Evolutionary conservation across 2,888 invertebrate genomes (phyloP), one percentile per base, ranked within the genome.

Genomic region (Zele albiditarsus): DNA sequence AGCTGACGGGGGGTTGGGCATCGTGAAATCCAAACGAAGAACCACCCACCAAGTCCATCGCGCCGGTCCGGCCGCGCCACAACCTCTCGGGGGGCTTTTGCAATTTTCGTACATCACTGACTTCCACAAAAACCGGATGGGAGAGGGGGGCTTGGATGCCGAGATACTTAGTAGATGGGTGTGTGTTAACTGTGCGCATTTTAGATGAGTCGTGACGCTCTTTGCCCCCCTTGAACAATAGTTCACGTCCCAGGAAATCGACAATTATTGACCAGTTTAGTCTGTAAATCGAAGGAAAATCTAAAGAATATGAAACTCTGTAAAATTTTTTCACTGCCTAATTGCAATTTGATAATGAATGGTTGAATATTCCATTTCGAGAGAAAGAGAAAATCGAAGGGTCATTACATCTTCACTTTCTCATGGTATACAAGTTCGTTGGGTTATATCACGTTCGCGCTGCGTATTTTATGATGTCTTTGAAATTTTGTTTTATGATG

Each of bases 21-120:
- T 85, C 83, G 83, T 33, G 84, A 84, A 73, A 85, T 86, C 84
- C 83, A 82, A 87, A 89, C 79, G 90, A 28, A 49, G 90, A 82
- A 89, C 91, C 91, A 91, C 89, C 89, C 89, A 88, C 88, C 80
- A 83, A 84, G 88, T 89, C 88, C 86, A 89, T 86, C 88, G 88
- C 88, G 88, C 88, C 88, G 88, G 89, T 88, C 89, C 85, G 86
- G 85, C 85, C 87, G 84, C 84, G 86, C 87, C 84, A 84, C 82
- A 80, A 77, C 79, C 71, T 49, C 66, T 57, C 38, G 53, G 27
- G 27, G 33, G 14, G 27, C 16, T 78, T 77, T 78, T 38, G 16
- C 69, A 63, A 28, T 70, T 65, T 65, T 65, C 62, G 23, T 63
- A 53, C 62, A 53, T 20, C 53, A 20, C 20, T 53, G 53, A 53